Conservation (phyloP, 2,888 invertebrate genomes). For the Lacanobia wlatinum region DNA sequence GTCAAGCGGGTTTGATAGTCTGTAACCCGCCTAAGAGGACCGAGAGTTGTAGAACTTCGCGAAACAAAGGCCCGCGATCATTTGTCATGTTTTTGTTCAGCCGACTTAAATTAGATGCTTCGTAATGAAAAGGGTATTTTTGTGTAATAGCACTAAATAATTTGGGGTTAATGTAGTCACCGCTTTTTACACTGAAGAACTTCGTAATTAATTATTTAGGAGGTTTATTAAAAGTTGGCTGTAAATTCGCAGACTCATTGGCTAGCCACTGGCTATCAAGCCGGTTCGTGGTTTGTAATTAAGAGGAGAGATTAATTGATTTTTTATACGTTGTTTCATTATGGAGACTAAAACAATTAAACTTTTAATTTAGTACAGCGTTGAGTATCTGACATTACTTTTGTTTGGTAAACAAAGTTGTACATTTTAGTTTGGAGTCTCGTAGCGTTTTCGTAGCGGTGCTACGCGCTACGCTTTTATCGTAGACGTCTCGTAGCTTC, state of each 20-base stretch:
- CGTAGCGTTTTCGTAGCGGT: conserved; percentile 38
- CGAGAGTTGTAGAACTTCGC: conserved; percentile 63
- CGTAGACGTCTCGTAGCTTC: conserved; percentile 35
- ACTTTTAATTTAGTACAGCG: conserved; percentile 33
- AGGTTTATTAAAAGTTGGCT: conserved; percentile 64
- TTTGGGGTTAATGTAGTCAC: conserved; percentile 67
- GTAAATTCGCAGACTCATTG: conserved; percentile 62
- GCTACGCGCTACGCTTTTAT: conserved; percentile 44
- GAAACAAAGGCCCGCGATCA: conserved; percentile 64
- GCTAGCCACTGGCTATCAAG: conserved; percentile 50
- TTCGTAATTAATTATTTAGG: conserved; percentile 68
- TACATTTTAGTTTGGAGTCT: conserved; percentile 1
- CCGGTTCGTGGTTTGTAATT: conserved; percentile 46
- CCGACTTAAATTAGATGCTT: conserved; percentile 67
- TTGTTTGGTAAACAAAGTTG: conserved; percentile 10
- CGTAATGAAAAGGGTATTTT: conserved; percentile 67
- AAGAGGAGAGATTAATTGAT: conserved; percentile 55
- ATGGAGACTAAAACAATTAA: conserved; percentile 36
- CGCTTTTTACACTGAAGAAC: conserved; percentile 62
- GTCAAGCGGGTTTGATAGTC: conserved; percentile 66
- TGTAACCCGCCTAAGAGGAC: conserved; percentile 58
- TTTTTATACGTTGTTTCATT: conserved; percentile 34
- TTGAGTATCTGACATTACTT: conserved; percentile 25
- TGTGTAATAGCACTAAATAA: conserved; percentile 68
- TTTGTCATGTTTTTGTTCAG: conserved; percentile 70